Evolutionary conservation across 2,113 vertebrate species (phyloP).

Genomic region (Glaucidium brasilianum): DNA sequence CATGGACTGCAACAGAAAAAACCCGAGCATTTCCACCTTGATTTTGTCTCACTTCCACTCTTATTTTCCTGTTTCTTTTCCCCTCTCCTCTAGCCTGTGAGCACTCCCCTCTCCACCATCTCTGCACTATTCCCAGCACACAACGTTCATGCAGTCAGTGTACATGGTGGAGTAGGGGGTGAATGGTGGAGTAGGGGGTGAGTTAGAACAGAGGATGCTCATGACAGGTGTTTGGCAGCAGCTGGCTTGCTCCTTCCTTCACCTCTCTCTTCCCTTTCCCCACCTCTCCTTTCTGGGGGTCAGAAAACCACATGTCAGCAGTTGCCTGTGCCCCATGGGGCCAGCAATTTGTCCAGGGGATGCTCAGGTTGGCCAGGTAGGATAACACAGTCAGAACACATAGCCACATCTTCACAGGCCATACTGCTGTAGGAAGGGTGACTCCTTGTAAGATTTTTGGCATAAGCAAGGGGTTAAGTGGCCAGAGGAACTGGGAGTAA

Average conservation of each 20-base stretch:
- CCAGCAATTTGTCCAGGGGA: neutral
- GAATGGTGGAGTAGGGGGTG: accelerated
- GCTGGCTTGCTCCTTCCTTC: neutral
- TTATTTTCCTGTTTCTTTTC: neutral
- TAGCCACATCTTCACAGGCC: neutral
- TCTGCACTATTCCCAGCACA: neutral
- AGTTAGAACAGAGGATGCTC: neutral
- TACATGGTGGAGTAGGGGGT: accelerated
- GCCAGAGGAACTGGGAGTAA: neutral
- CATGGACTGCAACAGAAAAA: accelerated
- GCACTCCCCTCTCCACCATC: neutral
- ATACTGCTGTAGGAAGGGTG: neutral
- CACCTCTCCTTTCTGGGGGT: neutral
- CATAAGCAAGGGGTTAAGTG: neutral
- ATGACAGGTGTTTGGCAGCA: neutral
- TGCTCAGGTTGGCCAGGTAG: neutral
- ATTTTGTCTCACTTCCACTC: neutral
- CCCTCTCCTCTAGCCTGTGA: neutral
- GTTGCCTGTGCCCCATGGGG: neutral
- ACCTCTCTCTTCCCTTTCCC: neutral
- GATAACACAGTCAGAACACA: neutral
- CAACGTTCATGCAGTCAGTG: accelerated
- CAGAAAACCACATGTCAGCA: neutral
- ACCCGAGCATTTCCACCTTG: neutral
- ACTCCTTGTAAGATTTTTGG: neutral